Evolutionary conservation across 2,113 vertebrate species (phyloP).

Genomic region (Ovibos moschatus): DNA sequence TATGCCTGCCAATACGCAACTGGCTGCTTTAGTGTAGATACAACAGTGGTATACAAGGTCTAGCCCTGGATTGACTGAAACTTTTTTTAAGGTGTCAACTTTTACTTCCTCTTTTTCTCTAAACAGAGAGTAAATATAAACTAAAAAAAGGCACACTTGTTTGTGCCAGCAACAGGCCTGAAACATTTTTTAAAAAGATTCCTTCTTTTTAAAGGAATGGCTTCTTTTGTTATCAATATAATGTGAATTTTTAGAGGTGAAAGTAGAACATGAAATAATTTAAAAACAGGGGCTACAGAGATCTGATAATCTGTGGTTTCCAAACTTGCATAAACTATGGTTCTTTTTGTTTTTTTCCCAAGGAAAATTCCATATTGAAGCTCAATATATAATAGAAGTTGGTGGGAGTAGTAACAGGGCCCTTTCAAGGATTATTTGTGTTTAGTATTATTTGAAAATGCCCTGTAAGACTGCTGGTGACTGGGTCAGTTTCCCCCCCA

Average conservation of each 20-base stretch:
- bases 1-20: not conserved
- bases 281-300: not conserved
- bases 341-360: not conserved
- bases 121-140: slow-evolving; percentile 33
- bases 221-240: not conserved
- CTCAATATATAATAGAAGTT: not conserved
- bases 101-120: slow-evolving; percentile 33
- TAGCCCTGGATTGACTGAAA: not conserved
- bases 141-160: not conserved
- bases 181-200: slow-evolving; percentile 7
- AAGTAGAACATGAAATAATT: not conserved
- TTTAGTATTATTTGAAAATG: not conserved
- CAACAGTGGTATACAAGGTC: not conserved
- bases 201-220: not conserved
- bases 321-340: not conserved
- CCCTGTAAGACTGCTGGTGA: not conserved
- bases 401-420: not conserved
- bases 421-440: not conserved
- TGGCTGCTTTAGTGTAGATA: not conserved
- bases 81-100: not conserved
- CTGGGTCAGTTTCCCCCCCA: not conserved
- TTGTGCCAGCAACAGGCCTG: not conserved
- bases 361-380: not conserved
- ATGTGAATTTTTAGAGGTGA: not conserved
- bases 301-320: not conserved